Evolutionary conservation across 2,113 vertebrate species (phyloP), one percentile per base, ranked within the genome.

Genomic region (Lepus europaeus): DNA sequence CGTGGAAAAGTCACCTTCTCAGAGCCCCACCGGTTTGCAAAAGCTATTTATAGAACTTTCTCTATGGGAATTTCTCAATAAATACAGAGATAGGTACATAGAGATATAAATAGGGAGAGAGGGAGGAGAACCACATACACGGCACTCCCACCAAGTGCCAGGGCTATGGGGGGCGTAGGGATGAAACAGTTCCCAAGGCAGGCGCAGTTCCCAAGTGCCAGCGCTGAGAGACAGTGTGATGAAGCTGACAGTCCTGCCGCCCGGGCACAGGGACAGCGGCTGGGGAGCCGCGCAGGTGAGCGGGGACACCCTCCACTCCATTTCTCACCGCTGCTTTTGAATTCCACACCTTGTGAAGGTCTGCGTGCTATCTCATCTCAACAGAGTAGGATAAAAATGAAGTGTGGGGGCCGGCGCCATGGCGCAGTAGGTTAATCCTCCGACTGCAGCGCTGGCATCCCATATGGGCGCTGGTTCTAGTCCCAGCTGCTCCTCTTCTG

Each of bases 171-270:
- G 31, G 59, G 36, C 49, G 33, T 12, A 89, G 83, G 25, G 29
- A 69, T 31, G 85, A 95, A 82, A 95, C 39, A n/a, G 85, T 92
- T 89, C 92, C 83, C 6, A 4, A 56, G 85, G 9, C 84, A 85
- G 39, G 85, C n/a, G 5, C 12, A 36, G 36, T 36, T 45, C 7
- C 45, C 45, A 45, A 17, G 61, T 45, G 39, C 61, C 56, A 78
- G 66, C 51, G 70, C 91, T 25, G 25, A 59, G 77, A 76, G 69
- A 87, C 49, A 6, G 56, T 3, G 23, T 56, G 89, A 91, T 68
- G 90, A 76, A 70, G 36, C 61, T 49, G 73, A 93, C 92, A 89
- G 16, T 49, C 33, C 85, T 16, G 56, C 63, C 23, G 80, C 87
- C 59, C 27, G 53, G 39, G 83, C 45, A 45, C 45, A 45, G 45